Evolutionary conservation across 2,113 vertebrate species (phyloP).

Genomic region (Leiothrix lutea): DNA sequence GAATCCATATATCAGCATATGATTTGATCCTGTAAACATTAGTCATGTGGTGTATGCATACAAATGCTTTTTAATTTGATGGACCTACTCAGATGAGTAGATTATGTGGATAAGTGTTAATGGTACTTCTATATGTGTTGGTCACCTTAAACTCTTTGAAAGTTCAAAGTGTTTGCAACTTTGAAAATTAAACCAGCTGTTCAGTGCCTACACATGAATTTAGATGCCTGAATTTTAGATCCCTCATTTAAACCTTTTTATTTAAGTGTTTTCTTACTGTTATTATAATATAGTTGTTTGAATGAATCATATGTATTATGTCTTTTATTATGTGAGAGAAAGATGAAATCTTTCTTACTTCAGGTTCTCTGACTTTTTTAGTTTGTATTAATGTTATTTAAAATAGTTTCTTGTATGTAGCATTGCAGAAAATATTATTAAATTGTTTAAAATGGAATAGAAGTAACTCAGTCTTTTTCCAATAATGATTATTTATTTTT

Average conservation of each 20-base stretch:
- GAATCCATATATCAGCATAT: neutral
- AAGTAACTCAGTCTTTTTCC: slow-evolving; percentile 5
- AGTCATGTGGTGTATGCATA: neutral
- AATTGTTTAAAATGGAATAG: slow-evolving; percentile 30
- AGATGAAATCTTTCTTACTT: neutral
- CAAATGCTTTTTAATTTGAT: neutral
- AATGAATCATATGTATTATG: neutral
- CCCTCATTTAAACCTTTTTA: neutral
- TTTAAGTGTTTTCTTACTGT: slow-evolving; percentile 24
- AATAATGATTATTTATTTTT: slow-evolving; percentile 3
- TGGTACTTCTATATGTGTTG: neutral
- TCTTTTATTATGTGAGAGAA: slow-evolving; percentile 29
- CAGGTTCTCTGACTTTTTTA: neutral
- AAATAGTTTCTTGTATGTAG: slow-evolving; percentile 34
- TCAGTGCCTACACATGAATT: slow-evolving; percentile 43
- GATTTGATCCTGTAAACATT: neutral
- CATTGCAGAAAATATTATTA: slow-evolving; percentile 18
- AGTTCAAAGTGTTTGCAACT: neutral
- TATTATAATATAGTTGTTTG: slow-evolving; percentile 1
- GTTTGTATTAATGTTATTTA: slow-evolving; percentile 46
- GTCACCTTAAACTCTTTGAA: slow-evolving; percentile 5
- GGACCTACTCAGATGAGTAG: slow-evolving; percentile 5
- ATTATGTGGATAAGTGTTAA: neutral
- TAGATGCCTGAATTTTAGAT: slow-evolving; percentile 27
- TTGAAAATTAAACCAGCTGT: slow-evolving; percentile 40